These are phyloP conservation scores for Drosophila infuscata DNA, from an alignment of 2,888 invertebrate genomes.

Conservation along the genomic window DNA sequence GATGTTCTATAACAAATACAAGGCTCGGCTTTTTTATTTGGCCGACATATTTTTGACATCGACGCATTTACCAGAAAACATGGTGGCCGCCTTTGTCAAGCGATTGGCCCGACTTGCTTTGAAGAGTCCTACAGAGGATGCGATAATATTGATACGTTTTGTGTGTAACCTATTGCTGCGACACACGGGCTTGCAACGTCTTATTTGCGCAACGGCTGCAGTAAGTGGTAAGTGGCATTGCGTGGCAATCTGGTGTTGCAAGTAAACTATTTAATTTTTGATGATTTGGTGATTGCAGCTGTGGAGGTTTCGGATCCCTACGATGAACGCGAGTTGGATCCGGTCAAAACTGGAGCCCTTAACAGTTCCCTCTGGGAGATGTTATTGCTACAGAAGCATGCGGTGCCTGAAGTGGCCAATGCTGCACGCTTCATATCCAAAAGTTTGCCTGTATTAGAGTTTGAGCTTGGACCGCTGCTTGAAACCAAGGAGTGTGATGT, in stretches of 20 bases:
- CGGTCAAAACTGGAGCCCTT: constrained; percentile 91
- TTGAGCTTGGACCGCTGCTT: constrained; percentile 88
- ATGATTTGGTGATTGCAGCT: constrained; percentile 59
- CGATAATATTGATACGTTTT: constrained; percentile 91
- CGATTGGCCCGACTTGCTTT: constrained; percentile 93
- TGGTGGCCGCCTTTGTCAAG: constrained; percentile 97
- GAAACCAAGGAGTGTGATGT: constrained; percentile 89
- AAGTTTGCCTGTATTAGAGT: constrained; percentile 89
- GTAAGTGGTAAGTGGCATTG: constrained; percentile 80
- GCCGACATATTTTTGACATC: constrained; percentile 96
- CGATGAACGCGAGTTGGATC: constrained; percentile 92
- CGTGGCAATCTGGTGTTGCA: not conserved
- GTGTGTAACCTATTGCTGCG: constrained; percentile 94
- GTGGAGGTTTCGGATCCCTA: constrained; percentile 89
- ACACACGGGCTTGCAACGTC: constrained; percentile 92
- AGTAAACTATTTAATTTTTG: not conserved
- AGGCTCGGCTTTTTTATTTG: constrained; percentile 94
- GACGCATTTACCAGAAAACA: constrained; percentile 94
- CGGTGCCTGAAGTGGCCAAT: constrained; percentile 89
- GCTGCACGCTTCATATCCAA: constrained; percentile 90
- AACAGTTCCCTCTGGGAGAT: constrained; percentile 98
- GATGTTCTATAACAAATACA: constrained; percentile 95
- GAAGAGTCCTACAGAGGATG: constrained; percentile 92
- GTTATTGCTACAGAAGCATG: constrained; percentile 90
- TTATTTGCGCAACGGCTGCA: constrained; percentile 86